Evolutionary conservation across 2,888 invertebrate genomes (phyloP).

Genomic region (Caenorhabditis japonica): DNA sequence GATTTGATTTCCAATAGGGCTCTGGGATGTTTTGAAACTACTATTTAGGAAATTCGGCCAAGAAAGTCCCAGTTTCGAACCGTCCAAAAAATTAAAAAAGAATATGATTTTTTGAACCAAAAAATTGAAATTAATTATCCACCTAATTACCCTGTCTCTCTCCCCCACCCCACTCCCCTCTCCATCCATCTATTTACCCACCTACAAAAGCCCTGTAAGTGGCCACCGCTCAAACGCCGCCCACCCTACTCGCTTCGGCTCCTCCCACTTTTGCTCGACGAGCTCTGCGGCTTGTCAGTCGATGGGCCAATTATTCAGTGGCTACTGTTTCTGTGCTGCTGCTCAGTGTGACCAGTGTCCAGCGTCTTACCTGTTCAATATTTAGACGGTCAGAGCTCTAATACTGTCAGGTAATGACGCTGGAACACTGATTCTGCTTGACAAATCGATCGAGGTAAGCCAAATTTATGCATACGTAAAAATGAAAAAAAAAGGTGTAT

Average conservation of each 20-base stretch:
- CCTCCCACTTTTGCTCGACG: conserved; percentile 25
- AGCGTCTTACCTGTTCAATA: conserved; percentile 58
- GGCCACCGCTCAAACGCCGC: conserved; percentile 17
- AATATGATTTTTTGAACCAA: no score
- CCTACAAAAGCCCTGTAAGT: conserved; percentile 51
- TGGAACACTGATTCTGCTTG: no score
- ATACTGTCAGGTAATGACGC: conserved; percentile 63
- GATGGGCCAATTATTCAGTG: conserved; percentile 41
- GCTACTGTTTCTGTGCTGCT: conserved; percentile 38
- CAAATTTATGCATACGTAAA: no score
- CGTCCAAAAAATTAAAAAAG: no score
- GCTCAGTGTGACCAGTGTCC: conserved; percentile 38
- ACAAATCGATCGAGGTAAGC: no score
- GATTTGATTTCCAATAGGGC: no score
- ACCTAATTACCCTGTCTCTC: not conserved
- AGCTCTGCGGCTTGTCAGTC: not conserved
- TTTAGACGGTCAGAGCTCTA: conserved; percentile 46
- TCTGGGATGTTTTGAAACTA: no score
- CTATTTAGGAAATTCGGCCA: no score
- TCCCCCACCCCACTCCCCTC: not conserved
- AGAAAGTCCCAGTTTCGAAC: no score
- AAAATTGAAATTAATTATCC: not conserved
- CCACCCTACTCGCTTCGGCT: conserved; percentile 3
- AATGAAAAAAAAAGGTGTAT: no score
- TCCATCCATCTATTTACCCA: conserved; percentile 18